Evolutionary conservation across 2,797 vertebrate genomes (phyloP).

Genomic region (Benthosema pterotum): DNA sequence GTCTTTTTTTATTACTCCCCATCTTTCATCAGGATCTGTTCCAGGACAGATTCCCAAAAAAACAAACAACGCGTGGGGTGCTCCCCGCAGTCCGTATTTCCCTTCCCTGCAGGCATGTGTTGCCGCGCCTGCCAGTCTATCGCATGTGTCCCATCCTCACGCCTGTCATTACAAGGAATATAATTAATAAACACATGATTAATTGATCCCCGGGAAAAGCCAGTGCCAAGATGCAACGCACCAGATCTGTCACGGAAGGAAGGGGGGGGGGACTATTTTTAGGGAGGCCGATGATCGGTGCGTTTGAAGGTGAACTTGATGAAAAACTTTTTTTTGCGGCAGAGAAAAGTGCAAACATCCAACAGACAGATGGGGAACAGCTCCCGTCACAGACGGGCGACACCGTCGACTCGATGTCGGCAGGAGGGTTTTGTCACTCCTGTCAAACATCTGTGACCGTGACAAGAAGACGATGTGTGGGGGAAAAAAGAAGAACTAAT

Average conservation of each 20-base stretch:
- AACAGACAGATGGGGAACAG: constrained; percentile 47
- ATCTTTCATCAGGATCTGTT: constrained; percentile 34
- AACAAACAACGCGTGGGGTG: constrained; percentile 45
- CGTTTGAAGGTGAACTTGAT: constrained; percentile 76
- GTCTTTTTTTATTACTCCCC: constrained; percentile 14
- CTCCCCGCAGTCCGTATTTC: constrained; percentile 31
- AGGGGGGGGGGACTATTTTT: constrained; percentile 65
- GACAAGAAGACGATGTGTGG: constrained; percentile 26
- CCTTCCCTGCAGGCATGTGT: constrained; percentile 6
- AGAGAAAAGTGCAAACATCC: constrained; percentile 55
- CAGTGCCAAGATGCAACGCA: constrained; percentile 61
- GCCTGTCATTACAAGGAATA: constrained; percentile 62
- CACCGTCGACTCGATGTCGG: constrained; percentile 45
- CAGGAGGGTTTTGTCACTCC: constrained; percentile 44
- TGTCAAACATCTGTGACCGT: constrained; percentile 57
- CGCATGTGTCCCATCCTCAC: constrained; percentile 38
- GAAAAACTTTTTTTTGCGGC: constrained; percentile 55
- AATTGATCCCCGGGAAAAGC: constrained; percentile 62
- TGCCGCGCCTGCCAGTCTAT: neutral
- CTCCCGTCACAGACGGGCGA: no score
- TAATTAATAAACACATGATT: constrained; percentile 72
- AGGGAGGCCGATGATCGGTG: constrained; percentile 65
- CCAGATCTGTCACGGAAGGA: constrained; percentile 66
- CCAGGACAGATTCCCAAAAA: constrained; percentile 27
- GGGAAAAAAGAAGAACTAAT: constrained; percentile 41